Base-by-base conservation (phyloP, 2,113 vertebrate species). In the Corydoras sp. region DNA sequence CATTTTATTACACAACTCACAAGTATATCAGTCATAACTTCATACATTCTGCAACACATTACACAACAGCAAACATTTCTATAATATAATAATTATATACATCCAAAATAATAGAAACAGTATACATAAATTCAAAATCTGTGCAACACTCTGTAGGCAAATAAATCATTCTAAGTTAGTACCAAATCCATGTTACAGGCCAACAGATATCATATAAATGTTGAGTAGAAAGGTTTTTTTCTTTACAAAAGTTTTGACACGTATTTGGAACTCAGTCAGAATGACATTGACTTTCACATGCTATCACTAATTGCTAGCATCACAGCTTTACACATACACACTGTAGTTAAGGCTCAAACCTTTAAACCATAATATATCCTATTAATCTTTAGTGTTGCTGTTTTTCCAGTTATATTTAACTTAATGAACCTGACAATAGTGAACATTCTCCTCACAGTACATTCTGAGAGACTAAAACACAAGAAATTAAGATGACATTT, bases 151-250 rank as follows among this genome's bases (percentile, higher is more conserved):
- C 35, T 29, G 31, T 18, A 60, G 14, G 32, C 56, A 51, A 35
- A 72, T 62, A 5, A 10, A 49, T 54, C 56, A 51, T 29, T 76
- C 18, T 4, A 32, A 71, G 32, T 67, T 58, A 62, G 58, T 43
- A 43, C 48, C 6, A 10, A 65, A 68, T 68, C 54, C 54, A 58
- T n/a, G 13, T 56, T n/a, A 56, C n/a, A 82, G 77, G 48, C 58
- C 24, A 18, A 48, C 49, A 43, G 35, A 43, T 4, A 43, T 43
- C 35, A 5, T 43, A 43, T 43, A 43, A 43, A 8, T 43, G 35
- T 43, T 43, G 35, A 43, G 35, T 43, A 43, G 35, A 43, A 43
- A 43, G 18, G 35, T 43, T 4, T 43, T 43, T 43, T 43, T 43
- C 35, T 43, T 43, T 43, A 43, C 35, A 43, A 43, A 43, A 43